Evolutionary conservation across 2,888 invertebrate species (phyloP), one percentile per base, ranked within the genome.

Genomic region (Mesorhabditis sp.): DNA sequence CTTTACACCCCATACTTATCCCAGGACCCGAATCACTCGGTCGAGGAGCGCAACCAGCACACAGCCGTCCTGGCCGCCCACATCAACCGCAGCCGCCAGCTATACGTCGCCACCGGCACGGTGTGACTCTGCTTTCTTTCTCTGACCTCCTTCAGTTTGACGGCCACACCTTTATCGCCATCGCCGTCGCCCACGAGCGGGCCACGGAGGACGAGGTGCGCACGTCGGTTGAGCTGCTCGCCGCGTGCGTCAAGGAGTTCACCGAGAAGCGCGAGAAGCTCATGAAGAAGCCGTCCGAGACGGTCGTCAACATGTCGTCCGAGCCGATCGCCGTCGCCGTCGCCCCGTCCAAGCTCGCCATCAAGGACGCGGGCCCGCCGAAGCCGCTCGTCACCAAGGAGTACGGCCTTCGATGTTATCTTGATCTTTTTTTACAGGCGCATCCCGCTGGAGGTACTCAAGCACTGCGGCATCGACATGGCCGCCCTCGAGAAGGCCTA

Each of bases 311-410:
- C 58, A 13, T 10, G 58, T 10, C 10, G n/a, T 13, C 10, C 58
- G 7, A n/a, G n/a, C 10, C 7, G n/a, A 50, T 50, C n/a, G 7
- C n/a, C 7, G 58, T 13, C n/a, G 58, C 7, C 10, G n/a, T 50
- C n/a, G 58, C 58, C 58, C n/a, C 58, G 58, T 50, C 58, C 10
- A 50, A 13, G 7, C 58, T 50, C 10, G 58, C 7, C 58, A n/a
- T n/a, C n/a, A n/a, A 50, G 58, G 58, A 50, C n/a, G 58, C n/a
- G 58, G 58, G n/a, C 7, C 58, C n/a, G 58, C 58, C n/a, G n/a
- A n/a, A 50, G n/a, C 58, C n/a, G n/a, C 58, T n/a, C 7, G n/a
- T 50, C 58, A 50, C 58, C 7, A 50, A 50, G 58, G 58, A 50
- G 58, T 50, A 13, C 7, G 58, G 7, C n/a, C n/a, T 50, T 50